Conservation (phyloP, 2,797 vertebrate species). For the Alauda arvensis region DNA sequence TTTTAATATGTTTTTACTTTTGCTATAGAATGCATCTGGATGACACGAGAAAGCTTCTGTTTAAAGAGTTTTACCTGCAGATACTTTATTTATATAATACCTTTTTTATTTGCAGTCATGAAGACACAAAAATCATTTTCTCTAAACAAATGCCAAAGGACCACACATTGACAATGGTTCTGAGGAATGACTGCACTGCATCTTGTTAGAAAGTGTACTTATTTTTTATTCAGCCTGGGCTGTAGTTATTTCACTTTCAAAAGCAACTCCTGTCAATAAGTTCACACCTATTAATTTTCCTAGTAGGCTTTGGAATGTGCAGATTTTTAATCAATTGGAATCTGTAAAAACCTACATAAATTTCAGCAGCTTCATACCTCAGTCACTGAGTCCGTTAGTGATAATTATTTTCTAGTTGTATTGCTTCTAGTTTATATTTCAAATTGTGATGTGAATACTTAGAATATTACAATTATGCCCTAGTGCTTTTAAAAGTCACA, state of each 20-base stretch:
- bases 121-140: not conserved
- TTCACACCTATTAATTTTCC: not conserved
- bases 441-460: not conserved
- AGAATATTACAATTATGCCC: not conserved
- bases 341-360: not conserved
- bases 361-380: not conserved
- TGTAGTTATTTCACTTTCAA: not conserved
- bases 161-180: fast-evolving
- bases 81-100: not conserved
- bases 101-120: not conserved
- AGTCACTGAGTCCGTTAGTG: not conserved
- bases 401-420: not conserved
- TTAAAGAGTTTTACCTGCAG: not conserved
- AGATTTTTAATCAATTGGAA: not conserved
- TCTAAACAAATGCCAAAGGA: not conserved
- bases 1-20: not conserved
- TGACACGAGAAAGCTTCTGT: not conserved
- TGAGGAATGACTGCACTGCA: not conserved
- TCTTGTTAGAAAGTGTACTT: not conserved
- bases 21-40: not conserved
- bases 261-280: not conserved
- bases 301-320: not conserved
- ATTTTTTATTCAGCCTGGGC: not conserved
- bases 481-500: not conserved
- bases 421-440: not conserved